Percentiles rank a stretch among this genome's conserved stretches.
These are phyloP conservation scores for Nothocercus nigrocapillus DNA, from an alignment of 2,113 vertebrate species.

Conservation along the genomic window DNA sequence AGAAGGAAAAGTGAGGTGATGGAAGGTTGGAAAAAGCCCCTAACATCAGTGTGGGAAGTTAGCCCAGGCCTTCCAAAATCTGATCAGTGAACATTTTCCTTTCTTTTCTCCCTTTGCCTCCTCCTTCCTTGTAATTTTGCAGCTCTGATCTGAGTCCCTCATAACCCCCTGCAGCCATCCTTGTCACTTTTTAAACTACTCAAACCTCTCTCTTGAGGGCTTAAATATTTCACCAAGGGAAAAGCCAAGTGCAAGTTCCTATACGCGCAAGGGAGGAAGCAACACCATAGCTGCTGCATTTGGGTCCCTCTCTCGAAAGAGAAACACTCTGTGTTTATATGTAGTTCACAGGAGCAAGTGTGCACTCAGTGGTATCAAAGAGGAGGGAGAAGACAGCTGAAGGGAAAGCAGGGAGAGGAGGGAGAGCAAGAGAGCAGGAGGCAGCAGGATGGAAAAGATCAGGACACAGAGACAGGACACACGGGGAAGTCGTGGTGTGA, in stretches of 20 bases:
- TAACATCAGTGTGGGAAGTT: neutral
- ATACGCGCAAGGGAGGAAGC: neutral
- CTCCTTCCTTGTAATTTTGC: neutral
- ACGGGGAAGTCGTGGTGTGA: neutral
- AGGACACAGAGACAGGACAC: neutral
- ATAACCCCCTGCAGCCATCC: neutral
- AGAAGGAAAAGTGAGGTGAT: neutral
- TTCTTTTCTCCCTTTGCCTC: neutral
- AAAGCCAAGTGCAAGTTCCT: neutral
- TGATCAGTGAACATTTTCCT: neutral
- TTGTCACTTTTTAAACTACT: neutral
- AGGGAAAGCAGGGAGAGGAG: neutral
- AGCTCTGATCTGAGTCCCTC: neutral
- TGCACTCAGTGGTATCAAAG: neutral
- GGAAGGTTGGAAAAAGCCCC: neutral
- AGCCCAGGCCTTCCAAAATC: neutral
- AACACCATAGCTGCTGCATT: neutral
- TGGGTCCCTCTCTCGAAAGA: neutral
- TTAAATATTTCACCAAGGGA: neutral
- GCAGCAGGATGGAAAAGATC: neutral
- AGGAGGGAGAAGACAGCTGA: neutral
- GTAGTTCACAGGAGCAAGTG: neutral
- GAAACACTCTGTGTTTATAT: accelerated
- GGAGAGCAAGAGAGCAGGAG: neutral
- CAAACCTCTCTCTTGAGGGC: neutral